Base-by-base conservation (phyloP, 2,797 vertebrate genomes). In the Notamacropus eugenii region DNA sequence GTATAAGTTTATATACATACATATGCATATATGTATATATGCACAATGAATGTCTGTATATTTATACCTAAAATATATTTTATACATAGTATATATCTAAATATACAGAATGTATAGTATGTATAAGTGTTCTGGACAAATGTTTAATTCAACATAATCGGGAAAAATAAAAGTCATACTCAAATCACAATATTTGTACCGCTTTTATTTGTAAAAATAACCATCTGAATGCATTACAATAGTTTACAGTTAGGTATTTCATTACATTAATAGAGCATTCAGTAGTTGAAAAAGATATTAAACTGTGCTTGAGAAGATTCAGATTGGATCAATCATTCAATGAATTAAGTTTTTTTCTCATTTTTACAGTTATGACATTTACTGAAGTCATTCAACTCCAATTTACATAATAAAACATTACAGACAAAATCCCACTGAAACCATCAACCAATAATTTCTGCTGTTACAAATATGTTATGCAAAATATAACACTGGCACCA, bases 151-250 rank as follows among this genome's bases (percentile, higher is more conserved):
- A 55, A 74, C 34, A 92, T 54, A 95, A 96, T 54, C 67, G 50
- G 31, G 74, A 94, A 95, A 96, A 96, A 97, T 92, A 55, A 91
- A 96, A 94, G 55, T 95, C 34, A 93, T 93, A 94, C 93, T 97
- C 58, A 93, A 93, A 87, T 54, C 93, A 95, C 97, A 98, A 98
- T 96, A 98, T 97, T 98, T 98, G 98, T 99, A 99, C 98, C 98
- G 96, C 98, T 98, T 99, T 99, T 99, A 99, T 99, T 99, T 99
- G 98, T 98, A 99, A 99, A 99, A 99, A 99, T 99, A 99, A 98
- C 98, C 98, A 98, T 98, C 98, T 99, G 99, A 99, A 99, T 98
- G 99, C 98, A 98, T 95, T 97, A 98, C 97, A 97, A 98, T 54
- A 97, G 96, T 98, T 98, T 98, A 98, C 98, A 98, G 96, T 97